Evolutionary conservation across 2,797 vertebrate species (phyloP).

Genomic region (Pitangus sulphuratus): DNA sequence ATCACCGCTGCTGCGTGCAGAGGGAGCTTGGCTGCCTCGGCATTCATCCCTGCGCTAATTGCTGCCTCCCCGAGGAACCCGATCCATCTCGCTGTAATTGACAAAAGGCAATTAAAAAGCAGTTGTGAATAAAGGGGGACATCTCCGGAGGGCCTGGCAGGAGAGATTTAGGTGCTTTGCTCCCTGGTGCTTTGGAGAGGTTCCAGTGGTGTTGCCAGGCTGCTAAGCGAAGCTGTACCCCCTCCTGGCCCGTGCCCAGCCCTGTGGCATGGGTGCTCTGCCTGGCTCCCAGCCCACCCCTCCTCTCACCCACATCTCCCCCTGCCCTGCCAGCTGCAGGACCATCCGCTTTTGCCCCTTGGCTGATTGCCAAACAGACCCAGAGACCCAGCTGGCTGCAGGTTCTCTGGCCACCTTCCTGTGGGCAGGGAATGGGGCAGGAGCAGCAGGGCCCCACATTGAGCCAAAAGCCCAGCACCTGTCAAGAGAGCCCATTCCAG

Average conservation of each 20-base stretch:
- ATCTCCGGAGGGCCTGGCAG: slow-evolving; percentile 30
- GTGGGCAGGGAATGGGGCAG: rapidly evolving
- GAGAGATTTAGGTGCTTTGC: slow-evolving; percentile 43
- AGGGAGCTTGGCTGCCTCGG: slow-evolving; percentile 50
- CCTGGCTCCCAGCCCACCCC: neutral
- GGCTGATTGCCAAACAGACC: neutral
- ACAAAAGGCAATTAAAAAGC: slow-evolving; percentile 70
- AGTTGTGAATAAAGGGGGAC: slow-evolving; percentile 61
- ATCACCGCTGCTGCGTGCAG: slow-evolving; percentile 36
- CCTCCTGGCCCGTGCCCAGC: neutral
- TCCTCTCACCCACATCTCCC: rapidly evolving
- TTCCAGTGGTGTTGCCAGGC: neutral
- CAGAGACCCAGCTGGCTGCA: rapidly evolving
- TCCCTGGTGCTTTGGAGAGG: neutral
- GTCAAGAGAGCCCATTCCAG: neutral
- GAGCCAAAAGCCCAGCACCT: neutral
- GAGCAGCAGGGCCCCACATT: neutral
- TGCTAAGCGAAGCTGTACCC: rapidly evolving
- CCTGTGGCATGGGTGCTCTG: rapidly evolving
- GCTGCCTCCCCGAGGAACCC: slow-evolving; percentile 51
- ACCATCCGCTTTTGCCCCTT: rapidly evolving
- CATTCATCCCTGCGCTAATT: slow-evolving; percentile 51
- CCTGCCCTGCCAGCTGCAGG: neutral
- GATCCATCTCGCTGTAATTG: slow-evolving; percentile 62
- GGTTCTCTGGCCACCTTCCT: rapidly evolving